Evolutionary conservation across 2,888 invertebrate species (phyloP).

Genomic region (Polydesmus complanatus): DNA sequence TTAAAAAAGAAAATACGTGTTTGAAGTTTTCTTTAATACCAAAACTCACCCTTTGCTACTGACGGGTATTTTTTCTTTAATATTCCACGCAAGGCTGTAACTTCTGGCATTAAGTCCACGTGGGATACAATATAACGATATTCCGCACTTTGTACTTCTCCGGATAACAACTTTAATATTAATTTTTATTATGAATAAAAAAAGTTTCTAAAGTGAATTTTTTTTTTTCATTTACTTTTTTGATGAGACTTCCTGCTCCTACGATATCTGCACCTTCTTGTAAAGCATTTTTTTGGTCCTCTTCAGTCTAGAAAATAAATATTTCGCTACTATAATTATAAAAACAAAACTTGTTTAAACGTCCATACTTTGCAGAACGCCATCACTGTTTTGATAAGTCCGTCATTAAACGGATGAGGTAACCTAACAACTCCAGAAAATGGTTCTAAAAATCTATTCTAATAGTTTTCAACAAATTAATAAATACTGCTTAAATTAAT

Average conservation of each 20-base stretch:
- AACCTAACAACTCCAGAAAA: conserved; percentile 51
- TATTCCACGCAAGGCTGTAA: conserved; percentile 58
- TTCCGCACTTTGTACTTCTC: conserved; percentile 36
- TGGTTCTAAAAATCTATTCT: conserved; percentile 53
- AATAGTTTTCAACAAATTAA: conserved; percentile 21
- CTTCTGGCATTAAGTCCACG: conserved; percentile 60
- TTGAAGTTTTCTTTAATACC: conserved; percentile 10
- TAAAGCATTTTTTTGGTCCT: conserved; percentile 43
- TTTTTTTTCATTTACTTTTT: conserved; percentile 48
- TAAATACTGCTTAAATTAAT: neutral
- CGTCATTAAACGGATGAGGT: conserved; percentile 54
- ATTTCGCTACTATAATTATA: neutral
- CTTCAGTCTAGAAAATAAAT: conserved; percentile 1
- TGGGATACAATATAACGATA: conserved; percentile 63
- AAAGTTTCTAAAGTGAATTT: too few species aligned
- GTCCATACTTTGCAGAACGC: conserved; percentile 56
- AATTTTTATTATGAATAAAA: conserved; percentile 7
- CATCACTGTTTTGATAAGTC: conserved; percentile 51
- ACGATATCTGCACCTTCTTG: conserved; percentile 57
- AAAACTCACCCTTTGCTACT: conserved; percentile 25
- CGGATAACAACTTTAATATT: conserved; percentile 20
- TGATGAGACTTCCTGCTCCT: conserved; percentile 59
- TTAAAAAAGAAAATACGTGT: neutral
- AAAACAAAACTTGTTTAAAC: neutral
- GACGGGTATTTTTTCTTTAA: conserved; percentile 65